phyloP scores from a whole-genome alignment of 2,113 vertebrate species.

The Oncorhynchus keta region DNA sequence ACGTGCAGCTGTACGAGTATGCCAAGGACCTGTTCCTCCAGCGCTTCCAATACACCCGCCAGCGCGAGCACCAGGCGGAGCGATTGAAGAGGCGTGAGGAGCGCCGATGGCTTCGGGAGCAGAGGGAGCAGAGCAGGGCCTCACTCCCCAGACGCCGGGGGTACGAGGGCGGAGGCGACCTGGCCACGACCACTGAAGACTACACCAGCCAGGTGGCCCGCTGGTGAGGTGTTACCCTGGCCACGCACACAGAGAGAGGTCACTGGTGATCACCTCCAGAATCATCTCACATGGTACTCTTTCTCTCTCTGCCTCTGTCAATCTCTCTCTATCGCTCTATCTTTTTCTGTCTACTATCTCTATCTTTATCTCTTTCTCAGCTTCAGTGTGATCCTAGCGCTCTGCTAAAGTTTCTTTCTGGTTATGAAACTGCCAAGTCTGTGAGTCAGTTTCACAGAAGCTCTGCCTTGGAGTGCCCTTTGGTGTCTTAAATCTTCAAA shows the following conservation, averaged over 20 bases:
- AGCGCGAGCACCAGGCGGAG: constrained; percentile 85
- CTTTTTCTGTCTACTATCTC: constrained; percentile 51
- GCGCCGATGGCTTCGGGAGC: constrained; percentile 81
- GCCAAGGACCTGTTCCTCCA: constrained; percentile 95
- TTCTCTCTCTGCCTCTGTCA: constrained; percentile 14
- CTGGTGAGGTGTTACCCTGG: constrained; percentile 78
- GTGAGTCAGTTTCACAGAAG: constrained; percentile 61
- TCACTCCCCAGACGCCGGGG: constrained; percentile 68
- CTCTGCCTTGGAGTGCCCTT: constrained; percentile 65
- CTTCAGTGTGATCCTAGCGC: constrained; percentile 59
- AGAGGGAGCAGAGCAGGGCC: constrained; percentile 67
- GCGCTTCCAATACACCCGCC: constrained; percentile 90
- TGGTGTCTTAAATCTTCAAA: constrained; percentile 71
- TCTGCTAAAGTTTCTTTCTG: constrained; percentile 51
- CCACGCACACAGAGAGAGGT: constrained; percentile 17
- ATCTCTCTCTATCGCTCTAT: constrained; percentile 34
- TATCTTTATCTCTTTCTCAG: constrained; percentile 48
- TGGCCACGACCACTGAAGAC: constrained; percentile 85
- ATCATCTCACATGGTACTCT: constrained; percentile 28
- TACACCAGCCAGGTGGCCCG: constrained; percentile 93
- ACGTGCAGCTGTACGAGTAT: constrained; percentile 91
- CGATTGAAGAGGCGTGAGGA: constrained; percentile 85
- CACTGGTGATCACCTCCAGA: constrained; percentile 31
- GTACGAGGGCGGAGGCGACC: constrained; percentile 45
- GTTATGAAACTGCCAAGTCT: constrained; percentile 58